phyloP scores from a whole-genome alignment of 2,797 vertebrate genomes.

The Mareca penelope region DNA sequence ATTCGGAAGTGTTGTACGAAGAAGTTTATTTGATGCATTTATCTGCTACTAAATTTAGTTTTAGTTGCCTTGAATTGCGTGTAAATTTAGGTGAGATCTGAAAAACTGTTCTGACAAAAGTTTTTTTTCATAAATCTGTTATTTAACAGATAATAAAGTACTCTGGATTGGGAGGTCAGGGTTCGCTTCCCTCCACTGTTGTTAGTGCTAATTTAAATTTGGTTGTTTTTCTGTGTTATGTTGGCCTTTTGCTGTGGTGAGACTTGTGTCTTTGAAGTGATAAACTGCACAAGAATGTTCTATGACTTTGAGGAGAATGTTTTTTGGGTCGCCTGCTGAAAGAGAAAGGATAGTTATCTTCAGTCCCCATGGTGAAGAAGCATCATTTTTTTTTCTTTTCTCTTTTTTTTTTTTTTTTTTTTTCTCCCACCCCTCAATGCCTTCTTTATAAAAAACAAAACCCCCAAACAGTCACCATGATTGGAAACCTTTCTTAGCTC shows the following conservation, averaged over 20 bases:
- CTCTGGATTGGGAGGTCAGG: not conserved
- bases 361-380: not conserved
- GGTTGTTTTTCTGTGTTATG: not conserved
- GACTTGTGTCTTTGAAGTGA: not conserved
- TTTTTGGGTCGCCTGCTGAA: not conserved
- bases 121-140: not conserved
- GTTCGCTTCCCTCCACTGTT: not conserved
- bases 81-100: conserved; percentile 32
- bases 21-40: not conserved
- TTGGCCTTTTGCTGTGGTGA: not conserved
- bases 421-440: not conserved
- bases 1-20: not conserved
- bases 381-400: not conserved
- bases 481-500: not conserved
- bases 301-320: not conserved
- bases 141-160: not conserved
- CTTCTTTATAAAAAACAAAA: not conserved
- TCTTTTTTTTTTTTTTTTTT: not conserved
- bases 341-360: not conserved
- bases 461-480: not conserved
- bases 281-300: not conserved
- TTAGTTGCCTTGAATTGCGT: not conserved
- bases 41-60: not conserved
- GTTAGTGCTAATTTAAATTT: not conserved
- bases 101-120: not conserved